Evolutionary conservation across 2,888 invertebrate genomes (phyloP), one percentile per base, ranked within the genome.

Genomic region (Bugula neritina): DNA sequence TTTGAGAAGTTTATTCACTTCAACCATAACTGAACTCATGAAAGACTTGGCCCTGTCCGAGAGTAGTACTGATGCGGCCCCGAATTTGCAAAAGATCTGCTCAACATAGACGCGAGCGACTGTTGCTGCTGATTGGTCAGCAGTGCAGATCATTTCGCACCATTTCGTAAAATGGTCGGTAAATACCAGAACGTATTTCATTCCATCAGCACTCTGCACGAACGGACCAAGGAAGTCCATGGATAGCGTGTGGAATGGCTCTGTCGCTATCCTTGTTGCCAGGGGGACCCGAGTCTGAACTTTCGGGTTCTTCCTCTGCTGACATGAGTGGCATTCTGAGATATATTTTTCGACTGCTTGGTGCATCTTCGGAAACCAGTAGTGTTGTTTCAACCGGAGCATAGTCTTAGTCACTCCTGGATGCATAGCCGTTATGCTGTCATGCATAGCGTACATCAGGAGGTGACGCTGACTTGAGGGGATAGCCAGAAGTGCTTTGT

Each of bases 311-410:
- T 63, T 63, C 3, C 63, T 25, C 27, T 31, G 2, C 31, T 63
- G 63, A 31, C 63, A 63, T 31, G 29, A 29, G 13, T 10, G 10
- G 5, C 63, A 63, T 63, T 63, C 25, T 3, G 10, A 5, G 63
- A 63, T 63, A 31, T 63, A n/a, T 13, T 63, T 31, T 3, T 25
- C n/a, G 5, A 63, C 63, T 63, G 27, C 63, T 31, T 25, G 2
- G 2, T 10, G 5, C 63, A 63, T 63, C 5, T 27, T 17, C 31
- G 34, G 63, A 63, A 63, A 63, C 63, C 63, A 63, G n/a, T 63
- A 63, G 5, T 63, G 27, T 31, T 29, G 10, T 57, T 23, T 57
- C 5, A 57, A 23, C 5, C 10, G 10, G 3, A 57, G n/a, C 57
- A 57, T 21, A 3, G 31, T 63, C 63, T 63, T 63, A 31, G 63